Evolutionary conservation across 2,113 vertebrate genomes (phyloP), one percentile per base, ranked within the genome.

Genomic region (Struthio camelus): DNA sequence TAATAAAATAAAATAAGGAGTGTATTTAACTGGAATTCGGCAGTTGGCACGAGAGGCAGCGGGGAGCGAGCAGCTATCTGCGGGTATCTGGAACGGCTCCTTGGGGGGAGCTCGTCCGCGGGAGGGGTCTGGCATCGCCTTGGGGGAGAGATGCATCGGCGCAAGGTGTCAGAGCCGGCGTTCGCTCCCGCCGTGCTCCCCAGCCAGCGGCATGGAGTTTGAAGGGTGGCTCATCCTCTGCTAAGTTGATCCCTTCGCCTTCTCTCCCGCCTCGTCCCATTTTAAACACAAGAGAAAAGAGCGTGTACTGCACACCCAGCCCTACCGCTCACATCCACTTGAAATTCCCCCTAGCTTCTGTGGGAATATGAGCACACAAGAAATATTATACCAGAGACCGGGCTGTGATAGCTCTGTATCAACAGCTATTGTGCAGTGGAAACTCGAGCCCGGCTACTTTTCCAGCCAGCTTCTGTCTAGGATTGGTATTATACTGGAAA

Each of bases 291-390:
- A 30, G 38, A n/a, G 40, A 34, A 8, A 50, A 18, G 32, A 42
- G 36, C 61, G 71, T 36, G 17, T 17, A 12, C 38, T 38, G 58
- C 36, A 8, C 18, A 12, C 30, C 71, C 70, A 73, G 20, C 42
- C 50, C 3, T 2, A 48, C n/a, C 40, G 36, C 65, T 44, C 24
- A 0, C 0, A 0, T 48, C 28, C 4, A 0, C 70, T 40, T 2
- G 51, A 51, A 11, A 46, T 65, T 89, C 80, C 66, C 51, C 18
- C 58, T 17, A 34, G n/a, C 61, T 18, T 50, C 0, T 7, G 56
- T 19, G 66, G 89, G 87, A 89, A 87, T 6, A 36, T 1, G 44
- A 84, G 58, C 3, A 12, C 0, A 1, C 10, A 32, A 17, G 73
- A 77, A 92, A 85, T 13, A 3, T 11, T 20, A 32, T 73, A 53